Evolutionary conservation across 2,888 invertebrate genomes (phyloP), one percentile per base, ranked within the genome.

Genomic region (Panzeria rudis): DNA sequence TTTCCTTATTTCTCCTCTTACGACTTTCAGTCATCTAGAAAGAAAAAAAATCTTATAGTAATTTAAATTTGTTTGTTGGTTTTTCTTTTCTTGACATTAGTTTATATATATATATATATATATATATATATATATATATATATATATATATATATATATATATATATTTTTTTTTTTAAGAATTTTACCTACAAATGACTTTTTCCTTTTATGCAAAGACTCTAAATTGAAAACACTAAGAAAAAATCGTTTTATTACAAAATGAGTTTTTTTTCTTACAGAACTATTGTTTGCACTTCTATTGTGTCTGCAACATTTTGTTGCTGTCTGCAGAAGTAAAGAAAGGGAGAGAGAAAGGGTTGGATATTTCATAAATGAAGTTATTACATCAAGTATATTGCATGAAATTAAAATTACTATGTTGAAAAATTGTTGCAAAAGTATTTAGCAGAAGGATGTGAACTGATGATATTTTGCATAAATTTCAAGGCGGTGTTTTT

Each of bases 331-430:
- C 15, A 76, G 23, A 54, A 23, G 32, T 9, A 66, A 15, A 20
- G 9, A 13, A n/a, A n/a, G 9, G 2, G 11, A 35, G 23, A 54
- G 38, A 38, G 8, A 38, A 69, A 68, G 72, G 72, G 52, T 79
- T 86, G 69, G 41, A 66, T 69, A 68, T 79, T 79, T 64, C 62
- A 62, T 66, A 84, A 87, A 87, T 87, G 75, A 86, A 87, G 86
- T 83, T 86, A 86, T 87, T 86, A 87, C 77, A 82, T 68, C 73
- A 75, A 80, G 71, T 84, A 86, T 47, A 72, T 82, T 73, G 64
- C 86, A 77, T 87, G 84, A 84, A 84, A 79, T 83, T 66, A 61
- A 86, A 85, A 85, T 85, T 78, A 62, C 77, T 69, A 69, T 69
- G 56, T 68, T 23, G 15, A 2, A 44, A 52, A n/a, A 62, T 38